Conservation (phyloP, 2,113 vertebrate species). For the Pitta sordida region DNA sequence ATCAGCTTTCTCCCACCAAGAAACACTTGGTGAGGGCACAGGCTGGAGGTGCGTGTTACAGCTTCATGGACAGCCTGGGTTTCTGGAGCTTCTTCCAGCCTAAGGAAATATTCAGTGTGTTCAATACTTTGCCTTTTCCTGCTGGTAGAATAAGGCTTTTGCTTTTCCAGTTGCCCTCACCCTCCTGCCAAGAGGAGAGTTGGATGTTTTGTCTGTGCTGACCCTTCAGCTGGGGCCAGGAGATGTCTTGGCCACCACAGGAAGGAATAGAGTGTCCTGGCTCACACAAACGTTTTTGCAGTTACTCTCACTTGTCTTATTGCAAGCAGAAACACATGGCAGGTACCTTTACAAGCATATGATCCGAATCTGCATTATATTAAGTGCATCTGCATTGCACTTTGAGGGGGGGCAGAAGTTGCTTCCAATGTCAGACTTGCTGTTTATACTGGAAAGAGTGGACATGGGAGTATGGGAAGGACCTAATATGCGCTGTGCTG, state of each 20-base stretch:
- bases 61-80: background rate
- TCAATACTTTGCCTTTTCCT: background rate
- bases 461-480: background rate
- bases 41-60: background rate
- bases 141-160: background rate
- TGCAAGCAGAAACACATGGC: constrained; percentile 22
- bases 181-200: background rate
- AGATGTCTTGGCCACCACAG: background rate
- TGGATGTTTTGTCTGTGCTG: constrained; percentile 20
- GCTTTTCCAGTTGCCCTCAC: background rate
- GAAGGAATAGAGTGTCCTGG: background rate
- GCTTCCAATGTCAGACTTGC: background rate
- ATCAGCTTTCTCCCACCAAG: background rate
- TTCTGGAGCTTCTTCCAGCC: background rate
- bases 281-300: constrained; percentile 18
- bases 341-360: background rate
- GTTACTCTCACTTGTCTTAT: background rate
- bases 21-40: accelerated
- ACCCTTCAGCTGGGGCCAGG: background rate
- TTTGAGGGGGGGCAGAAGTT: background rate
- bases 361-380: background rate
- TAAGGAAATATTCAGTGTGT: background rate
- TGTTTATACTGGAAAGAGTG: background rate
- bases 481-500: background rate
- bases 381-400: background rate